A percentile compares a stretch with the other conserved stretches of the same genome.
phyloP scores from a whole-genome alignment of 2,113 vertebrate species.

The Ia io region DNA sequence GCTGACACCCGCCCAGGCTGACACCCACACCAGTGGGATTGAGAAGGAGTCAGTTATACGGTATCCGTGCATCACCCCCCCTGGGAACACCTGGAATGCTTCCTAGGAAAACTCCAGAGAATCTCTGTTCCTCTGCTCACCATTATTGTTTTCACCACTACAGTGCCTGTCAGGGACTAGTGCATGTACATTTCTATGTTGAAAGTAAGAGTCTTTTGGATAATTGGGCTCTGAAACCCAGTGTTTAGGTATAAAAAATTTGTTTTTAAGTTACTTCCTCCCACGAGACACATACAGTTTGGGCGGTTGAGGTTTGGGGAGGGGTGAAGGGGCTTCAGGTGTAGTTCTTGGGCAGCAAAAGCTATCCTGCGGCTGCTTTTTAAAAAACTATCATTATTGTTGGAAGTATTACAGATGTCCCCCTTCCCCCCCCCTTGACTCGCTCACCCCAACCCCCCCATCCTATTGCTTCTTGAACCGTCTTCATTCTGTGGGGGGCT shows the following conservation, averaged over 20 bases:
- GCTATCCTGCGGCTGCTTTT: neutral
- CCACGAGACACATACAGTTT: neutral
- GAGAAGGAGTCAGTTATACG: conserved; percentile 18
- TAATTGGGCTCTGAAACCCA: neutral
- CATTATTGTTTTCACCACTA: neutral
- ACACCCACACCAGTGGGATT: neutral
- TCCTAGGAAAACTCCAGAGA: neutral
- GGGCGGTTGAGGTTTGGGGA: neutral
- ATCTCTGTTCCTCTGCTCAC: neutral
- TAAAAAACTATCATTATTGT: too few species aligned
- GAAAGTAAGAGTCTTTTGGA: neutral
- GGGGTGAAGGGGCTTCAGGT: neutral
- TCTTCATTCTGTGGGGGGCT: too few species aligned
- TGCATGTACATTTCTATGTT: neutral
- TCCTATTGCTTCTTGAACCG: too few species aligned
- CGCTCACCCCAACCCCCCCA: too few species aligned
- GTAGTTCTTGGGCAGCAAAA: neutral
- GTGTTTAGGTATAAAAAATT: neutral
- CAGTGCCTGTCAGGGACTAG: neutral
- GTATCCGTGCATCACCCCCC: neutral
- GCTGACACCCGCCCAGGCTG: too few species aligned
- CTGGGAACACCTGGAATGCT: neutral
- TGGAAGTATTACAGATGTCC: too few species aligned
- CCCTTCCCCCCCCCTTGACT: too few species aligned
- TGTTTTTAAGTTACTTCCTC: neutral